Percentiles rank a stretch among this genome's conserved stretches.
Conservation (phyloP, 2,797 vertebrate species). For the Carapus acus region DNA sequence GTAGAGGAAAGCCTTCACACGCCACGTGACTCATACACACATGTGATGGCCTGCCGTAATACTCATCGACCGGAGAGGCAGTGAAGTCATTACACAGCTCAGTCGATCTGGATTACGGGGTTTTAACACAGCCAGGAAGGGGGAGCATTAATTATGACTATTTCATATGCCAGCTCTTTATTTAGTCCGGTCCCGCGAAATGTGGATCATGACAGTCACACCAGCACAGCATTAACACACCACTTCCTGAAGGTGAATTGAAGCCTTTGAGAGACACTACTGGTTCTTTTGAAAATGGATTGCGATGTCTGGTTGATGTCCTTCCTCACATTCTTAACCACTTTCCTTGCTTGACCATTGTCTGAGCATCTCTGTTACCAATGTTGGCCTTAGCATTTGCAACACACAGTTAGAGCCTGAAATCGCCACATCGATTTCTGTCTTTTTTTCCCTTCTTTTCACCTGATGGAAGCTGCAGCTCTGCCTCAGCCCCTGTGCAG, state of each 20-base stretch:
- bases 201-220: slow-evolving; percentile 51
- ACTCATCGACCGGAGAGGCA: slow-evolving; percentile 24
- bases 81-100: slow-evolving; percentile 57
- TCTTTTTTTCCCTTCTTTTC: neutral
- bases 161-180: slow-evolving; percentile 55
- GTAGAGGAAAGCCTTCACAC: slow-evolving; percentile 10
- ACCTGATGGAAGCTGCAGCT: neutral
- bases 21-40: slow-evolving; percentile 43
- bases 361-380: no score
- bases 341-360: no score
- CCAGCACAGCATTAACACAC: slow-evolving; percentile 28
- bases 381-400: no score
- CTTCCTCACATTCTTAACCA: neutral
- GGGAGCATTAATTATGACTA: slow-evolving; percentile 61
- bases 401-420: neutral
- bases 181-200: slow-evolving; percentile 49
- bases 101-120: slow-evolving; percentile 64
- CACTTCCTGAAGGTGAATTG: slow-evolving; percentile 1
- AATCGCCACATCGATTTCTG: neutral
- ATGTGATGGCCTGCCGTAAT: slow-evolving; percentile 39
- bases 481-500: neutral
- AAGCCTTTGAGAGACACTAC: no score
- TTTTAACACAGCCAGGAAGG: slow-evolving; percentile 58
- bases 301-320: slow-evolving; percentile 2
- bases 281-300: slow-evolving; percentile 17